A percentile compares a stretch with the other conserved stretches of the same genome.
Conservation (phyloP, 2,888 invertebrate species). For the Xanthia icteritia region DNA sequence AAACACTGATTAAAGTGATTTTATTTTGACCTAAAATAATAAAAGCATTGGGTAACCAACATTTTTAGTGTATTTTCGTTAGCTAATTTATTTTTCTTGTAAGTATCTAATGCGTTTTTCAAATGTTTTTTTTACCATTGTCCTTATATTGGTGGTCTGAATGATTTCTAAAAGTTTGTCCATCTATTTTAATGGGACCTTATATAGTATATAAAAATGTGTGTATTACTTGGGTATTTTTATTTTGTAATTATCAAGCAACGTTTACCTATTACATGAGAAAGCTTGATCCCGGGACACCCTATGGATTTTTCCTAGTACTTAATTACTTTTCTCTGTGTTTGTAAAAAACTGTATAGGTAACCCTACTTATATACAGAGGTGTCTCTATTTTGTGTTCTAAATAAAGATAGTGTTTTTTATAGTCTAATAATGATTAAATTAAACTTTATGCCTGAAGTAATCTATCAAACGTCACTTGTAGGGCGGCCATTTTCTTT, state of each 20-base stretch:
- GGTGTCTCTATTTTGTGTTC: neutral
- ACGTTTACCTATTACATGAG: neutral
- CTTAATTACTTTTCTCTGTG: neutral
- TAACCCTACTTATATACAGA: neutral
- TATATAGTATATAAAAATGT: too few species aligned
- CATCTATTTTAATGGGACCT: too few species aligned
- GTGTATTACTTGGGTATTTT: neutral
- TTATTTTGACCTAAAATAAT: too few species aligned
- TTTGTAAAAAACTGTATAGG: neutral
- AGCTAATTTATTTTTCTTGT: too few species aligned
- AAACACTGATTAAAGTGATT: too few species aligned
- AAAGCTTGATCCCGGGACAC: neutral
- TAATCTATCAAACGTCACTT: neutral
- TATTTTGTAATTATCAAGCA: conserved; percentile 20
- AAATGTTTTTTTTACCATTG: too few species aligned
- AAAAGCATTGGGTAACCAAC: too few species aligned
- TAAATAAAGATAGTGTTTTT: too few species aligned
- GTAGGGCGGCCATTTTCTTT: neutral
- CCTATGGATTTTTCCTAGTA: neutral
- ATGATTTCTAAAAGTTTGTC: too few species aligned
- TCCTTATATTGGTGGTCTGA: too few species aligned
- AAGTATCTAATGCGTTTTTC: too few species aligned
- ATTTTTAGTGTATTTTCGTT: too few species aligned
- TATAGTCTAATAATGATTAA: neutral
- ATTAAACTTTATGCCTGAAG: neutral